A percentile compares a stretch with the other conserved stretches of the same genome.
These are phyloP conservation scores for Acromyrmex echinatior DNA, from an alignment of 1,140 invertebrate species.

Conservation along the genomic window DNA sequence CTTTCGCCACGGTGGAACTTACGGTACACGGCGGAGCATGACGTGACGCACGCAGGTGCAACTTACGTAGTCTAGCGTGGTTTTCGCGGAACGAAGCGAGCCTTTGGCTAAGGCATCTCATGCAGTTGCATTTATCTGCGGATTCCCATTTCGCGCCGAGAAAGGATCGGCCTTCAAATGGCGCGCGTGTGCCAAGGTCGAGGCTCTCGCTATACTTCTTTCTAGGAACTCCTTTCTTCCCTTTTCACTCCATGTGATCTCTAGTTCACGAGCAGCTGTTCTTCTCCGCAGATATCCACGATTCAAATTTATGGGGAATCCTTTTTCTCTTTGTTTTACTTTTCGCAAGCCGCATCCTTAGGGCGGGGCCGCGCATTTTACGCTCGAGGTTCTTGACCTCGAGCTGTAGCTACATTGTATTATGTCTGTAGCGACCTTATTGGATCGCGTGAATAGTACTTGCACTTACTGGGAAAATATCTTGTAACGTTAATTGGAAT, in stretches of 20 bases:
- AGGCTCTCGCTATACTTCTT: conserved; percentile 43
- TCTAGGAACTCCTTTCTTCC: conserved; percentile 25
- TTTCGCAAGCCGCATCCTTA: neutral
- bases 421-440: neutral
- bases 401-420: neutral
- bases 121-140: conserved; percentile 65
- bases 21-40: conserved; percentile 23
- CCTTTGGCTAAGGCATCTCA: conserved; percentile 40
- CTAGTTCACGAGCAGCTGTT: neutral
- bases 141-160: conserved; percentile 66
- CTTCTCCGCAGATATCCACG: neutral
- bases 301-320: conserved; percentile 2
- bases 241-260: conserved; percentile 1
- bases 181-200: conserved; percentile 52
- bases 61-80: conserved; percentile 34
- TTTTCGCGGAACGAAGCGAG: conserved; percentile 41
- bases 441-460: neutral
- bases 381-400: neutral
- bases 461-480: too few species aligned
- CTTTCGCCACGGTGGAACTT: neutral
- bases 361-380: conserved; percentile 1
- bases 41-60: conserved; percentile 38
- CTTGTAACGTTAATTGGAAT: too few species aligned
- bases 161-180: conserved; percentile 63
- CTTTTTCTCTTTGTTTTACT: neutral